Percentiles rank a stretch among this genome's conserved stretches.
phyloP scores from a whole-genome alignment of 2,888 invertebrate species.

The Drosophila cracens region DNA sequence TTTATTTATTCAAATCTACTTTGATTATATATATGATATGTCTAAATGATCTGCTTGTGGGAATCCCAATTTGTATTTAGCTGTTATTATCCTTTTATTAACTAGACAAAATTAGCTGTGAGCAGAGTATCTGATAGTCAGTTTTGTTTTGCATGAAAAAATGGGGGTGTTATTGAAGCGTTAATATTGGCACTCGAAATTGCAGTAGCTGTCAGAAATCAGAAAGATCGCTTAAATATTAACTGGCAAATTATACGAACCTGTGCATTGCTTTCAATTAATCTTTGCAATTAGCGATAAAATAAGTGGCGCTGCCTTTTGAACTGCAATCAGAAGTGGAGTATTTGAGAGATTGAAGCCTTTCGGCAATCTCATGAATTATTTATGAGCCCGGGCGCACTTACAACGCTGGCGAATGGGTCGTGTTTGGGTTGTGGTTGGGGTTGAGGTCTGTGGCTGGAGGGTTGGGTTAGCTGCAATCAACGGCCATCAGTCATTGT shows the following conservation, averaged over 20 bases:
- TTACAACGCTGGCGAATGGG: slow-evolving; percentile 31
- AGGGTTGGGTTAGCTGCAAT: slow-evolving; percentile 48
- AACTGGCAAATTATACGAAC: slow-evolving; percentile 46
- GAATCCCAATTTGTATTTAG: not conserved
- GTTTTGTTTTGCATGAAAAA: not conserved
- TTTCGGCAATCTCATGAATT: slow-evolving; percentile 69
- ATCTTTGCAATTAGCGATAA: slow-evolving; percentile 69
- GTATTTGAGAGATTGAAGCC: slow-evolving; percentile 62
- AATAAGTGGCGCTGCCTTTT: slow-evolving; percentile 64
- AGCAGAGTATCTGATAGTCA: slow-evolving; percentile 1
- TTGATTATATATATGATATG: not conserved
- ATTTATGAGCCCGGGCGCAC: slow-evolving; percentile 63
- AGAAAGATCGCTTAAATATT: slow-evolving; percentile 62
- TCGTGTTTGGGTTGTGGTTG: not conserved
- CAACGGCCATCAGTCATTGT: slow-evolving; percentile 73
- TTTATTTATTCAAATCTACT: not conserved
- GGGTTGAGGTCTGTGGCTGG: slow-evolving; percentile 1
- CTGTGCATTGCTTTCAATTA: slow-evolving; percentile 68
- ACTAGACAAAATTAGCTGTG: not conserved
- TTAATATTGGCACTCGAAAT: slow-evolving; percentile 47
- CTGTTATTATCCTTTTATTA: not conserved
- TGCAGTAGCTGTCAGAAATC: slow-evolving; percentile 56
- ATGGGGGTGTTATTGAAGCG: slow-evolving; percentile 42
- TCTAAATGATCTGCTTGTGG: not conserved
- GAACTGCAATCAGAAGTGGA: slow-evolving; percentile 71